Conservation (phyloP, 2,888 invertebrate genomes). For the Andrena bicolor region DNA sequence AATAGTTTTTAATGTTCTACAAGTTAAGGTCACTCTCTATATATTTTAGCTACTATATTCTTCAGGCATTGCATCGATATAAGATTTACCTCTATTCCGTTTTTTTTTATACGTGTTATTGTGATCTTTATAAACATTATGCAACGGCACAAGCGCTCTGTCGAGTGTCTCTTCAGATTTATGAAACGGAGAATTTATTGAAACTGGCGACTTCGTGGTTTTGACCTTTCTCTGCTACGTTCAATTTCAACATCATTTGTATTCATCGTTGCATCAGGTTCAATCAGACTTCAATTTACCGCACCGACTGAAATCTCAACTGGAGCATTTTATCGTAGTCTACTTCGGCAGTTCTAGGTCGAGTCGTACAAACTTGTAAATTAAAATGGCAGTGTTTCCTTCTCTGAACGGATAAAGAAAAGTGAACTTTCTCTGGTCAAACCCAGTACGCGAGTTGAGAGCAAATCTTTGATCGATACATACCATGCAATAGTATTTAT, state of each 20-base stretch:
- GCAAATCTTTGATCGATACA: background rate
- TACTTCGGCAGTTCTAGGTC: background rate
- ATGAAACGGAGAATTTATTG: background rate
- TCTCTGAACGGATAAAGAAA: background rate
- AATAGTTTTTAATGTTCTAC: too few species aligned
- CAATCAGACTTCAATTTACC: background rate
- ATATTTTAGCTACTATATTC: too few species aligned
- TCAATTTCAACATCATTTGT: background rate
- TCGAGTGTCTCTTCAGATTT: background rate
- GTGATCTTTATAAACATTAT: too few species aligned
- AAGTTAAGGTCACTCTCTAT: too few species aligned
- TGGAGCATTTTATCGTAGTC: slow-evolving; percentile 13
- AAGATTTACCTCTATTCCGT: too few species aligned
- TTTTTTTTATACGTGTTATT: too few species aligned
- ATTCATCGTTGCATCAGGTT: slow-evolving; percentile 14
- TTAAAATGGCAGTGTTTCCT: background rate
- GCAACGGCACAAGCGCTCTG: background rate
- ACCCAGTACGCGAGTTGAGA: too few species aligned
- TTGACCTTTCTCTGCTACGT: background rate
- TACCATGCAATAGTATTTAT: background rate
- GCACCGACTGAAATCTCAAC: background rate
- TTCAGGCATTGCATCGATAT: too few species aligned
- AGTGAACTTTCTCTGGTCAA: background rate
- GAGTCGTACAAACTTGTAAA: slow-evolving; percentile 17
- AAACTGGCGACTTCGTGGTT: background rate